A percentile compares a stretch with the other conserved stretches of the same genome.
Evolutionary conservation across 2,113 vertebrate genomes (phyloP).

Genomic region (Pseudopipra pipra): DNA sequence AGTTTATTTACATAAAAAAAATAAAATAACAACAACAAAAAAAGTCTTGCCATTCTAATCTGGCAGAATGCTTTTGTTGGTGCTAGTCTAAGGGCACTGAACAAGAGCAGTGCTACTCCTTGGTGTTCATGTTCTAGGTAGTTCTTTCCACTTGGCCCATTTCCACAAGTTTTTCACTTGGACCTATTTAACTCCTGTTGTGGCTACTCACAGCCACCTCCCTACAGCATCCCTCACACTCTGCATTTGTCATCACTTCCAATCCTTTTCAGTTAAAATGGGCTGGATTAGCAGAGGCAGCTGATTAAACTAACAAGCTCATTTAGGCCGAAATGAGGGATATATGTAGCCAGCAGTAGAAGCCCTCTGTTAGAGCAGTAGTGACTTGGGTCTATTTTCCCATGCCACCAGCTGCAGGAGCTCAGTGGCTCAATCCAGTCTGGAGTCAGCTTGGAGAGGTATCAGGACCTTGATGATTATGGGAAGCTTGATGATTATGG

Average conservation of each 20-base stretch:
- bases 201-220: neutral
- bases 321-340: neutral
- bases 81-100: neutral
- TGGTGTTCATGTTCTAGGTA: rapidly evolving
- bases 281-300: neutral
- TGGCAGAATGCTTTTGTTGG: neutral
- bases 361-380: rapidly evolving
- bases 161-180: neutral
- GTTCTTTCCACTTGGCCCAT: neutral
- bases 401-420: neutral
- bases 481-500: neutral
- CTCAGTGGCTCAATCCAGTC: neutral
- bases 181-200: neutral
- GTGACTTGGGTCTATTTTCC: neutral
- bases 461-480: rapidly evolving
- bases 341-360: neutral
- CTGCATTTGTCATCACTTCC: neutral
- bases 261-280: neutral
- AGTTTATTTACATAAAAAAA: neutral
- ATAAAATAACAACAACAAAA: too few relatives aligned
- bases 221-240: neutral
- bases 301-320: neutral
- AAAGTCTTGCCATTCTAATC: neutral
- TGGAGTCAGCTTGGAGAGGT: neutral
- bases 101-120: neutral